These are phyloP conservation scores for Buceros bicornis DNA, from an alignment of 2,797 vertebrate genomes.

Conservation along the genomic window DNA sequence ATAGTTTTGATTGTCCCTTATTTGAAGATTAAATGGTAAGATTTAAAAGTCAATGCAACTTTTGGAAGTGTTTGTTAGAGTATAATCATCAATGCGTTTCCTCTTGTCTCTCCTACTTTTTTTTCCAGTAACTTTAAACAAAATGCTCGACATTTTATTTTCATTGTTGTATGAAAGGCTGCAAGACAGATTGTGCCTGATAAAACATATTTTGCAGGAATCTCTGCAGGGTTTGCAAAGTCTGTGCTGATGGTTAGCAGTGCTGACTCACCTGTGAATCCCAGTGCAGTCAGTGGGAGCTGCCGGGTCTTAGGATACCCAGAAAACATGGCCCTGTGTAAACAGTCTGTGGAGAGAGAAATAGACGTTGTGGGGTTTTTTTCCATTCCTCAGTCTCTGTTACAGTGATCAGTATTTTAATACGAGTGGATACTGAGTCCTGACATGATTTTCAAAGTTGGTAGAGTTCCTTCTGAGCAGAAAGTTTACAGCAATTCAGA, in stretches of 20 bases:
- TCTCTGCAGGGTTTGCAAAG: neutral
- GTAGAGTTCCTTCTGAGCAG: neutral
- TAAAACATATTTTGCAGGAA: neutral
- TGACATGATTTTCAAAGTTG: neutral
- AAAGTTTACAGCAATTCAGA: neutral
- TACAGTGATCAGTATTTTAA: neutral
- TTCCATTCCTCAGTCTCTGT: neutral
- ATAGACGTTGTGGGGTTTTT: rapidly evolving
- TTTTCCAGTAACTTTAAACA: neutral
- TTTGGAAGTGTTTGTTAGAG: neutral
- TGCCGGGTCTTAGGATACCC: neutral
- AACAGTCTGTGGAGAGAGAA: neutral
- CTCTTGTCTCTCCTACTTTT: neutral
- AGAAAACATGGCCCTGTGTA: neutral
- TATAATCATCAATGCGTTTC: neutral
- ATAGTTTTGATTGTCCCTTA: neutral
- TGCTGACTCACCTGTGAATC: neutral
- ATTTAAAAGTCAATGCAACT: neutral
- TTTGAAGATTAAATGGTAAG: neutral
- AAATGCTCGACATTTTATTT: neutral
- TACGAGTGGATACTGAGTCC: neutral
- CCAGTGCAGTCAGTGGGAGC: neutral
- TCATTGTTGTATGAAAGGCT: neutral
- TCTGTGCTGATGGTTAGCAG: neutral
- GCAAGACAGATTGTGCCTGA: neutral